A percentile compares a stretch with the other conserved stretches of the same genome.
Conservation (phyloP, 1,140 invertebrate species). For the Apocrypta bakeri region DNA sequence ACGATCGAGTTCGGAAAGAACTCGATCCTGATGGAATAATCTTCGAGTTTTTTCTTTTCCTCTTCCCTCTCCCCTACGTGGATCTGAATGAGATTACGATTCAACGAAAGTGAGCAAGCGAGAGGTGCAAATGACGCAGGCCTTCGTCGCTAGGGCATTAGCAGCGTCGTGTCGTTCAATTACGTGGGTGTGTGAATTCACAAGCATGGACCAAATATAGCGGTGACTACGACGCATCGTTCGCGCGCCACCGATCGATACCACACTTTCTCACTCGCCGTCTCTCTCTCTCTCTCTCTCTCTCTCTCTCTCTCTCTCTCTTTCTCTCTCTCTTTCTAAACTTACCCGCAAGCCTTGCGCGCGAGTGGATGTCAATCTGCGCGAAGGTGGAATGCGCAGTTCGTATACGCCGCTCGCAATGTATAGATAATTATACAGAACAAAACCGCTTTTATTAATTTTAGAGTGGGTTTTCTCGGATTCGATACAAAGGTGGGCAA, state of each 20-base stretch:
- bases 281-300: neutral
- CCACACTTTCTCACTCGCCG: neutral
- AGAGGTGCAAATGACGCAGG: conserved; percentile 7
- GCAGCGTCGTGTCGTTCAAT: neutral
- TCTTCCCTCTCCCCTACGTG: neutral
- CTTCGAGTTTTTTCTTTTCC: neutral
- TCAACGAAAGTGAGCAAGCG: neutral
- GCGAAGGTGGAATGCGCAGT: neutral
- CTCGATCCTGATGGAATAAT: conserved; percentile 18
- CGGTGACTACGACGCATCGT: neutral
- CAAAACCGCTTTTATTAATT: no score
- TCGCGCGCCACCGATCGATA: conserved; percentile 6
- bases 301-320: neutral
- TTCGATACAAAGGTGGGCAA: no score
- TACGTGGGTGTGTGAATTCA: neutral
- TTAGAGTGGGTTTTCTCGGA: no score
- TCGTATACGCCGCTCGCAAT: no score
- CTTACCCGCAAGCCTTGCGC: neutral
- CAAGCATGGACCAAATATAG: neutral
- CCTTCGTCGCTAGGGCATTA: neutral
- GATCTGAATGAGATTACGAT: conserved; percentile 13
- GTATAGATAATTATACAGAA: no score
- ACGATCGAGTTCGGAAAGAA: no score
- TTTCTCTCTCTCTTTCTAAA: neutral
- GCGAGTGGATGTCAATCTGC: neutral